Percentiles rank a stretch among this genome's conserved stretches.
Conservation (phyloP, 1,140 invertebrate species). For the Bombus picipes region DNA sequence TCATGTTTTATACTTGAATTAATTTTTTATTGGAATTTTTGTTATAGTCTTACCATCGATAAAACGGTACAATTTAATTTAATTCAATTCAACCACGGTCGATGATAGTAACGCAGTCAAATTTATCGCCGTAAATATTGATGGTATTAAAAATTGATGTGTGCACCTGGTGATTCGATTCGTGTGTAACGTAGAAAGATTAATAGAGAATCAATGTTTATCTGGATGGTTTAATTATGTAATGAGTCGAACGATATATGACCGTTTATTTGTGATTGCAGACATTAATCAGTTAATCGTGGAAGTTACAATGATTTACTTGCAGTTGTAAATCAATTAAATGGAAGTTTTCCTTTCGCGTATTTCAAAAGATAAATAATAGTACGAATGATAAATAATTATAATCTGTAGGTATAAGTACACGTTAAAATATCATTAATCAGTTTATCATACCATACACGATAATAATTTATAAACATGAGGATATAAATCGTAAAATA, state of each 20-base stretch:
- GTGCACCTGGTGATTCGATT: background rate
- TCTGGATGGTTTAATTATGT: background rate
- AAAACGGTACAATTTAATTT: background rate
- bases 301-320: background rate
- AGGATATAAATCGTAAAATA: too few relatives aligned
- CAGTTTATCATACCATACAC: too few relatives aligned
- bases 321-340: background rate
- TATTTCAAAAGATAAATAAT: too few relatives aligned
- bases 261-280: background rate
- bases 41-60: background rate
- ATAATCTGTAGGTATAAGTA: background rate
- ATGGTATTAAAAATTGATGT: background rate
- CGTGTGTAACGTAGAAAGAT: background rate
- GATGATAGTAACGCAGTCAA: background rate
- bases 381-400: background rate
- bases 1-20: background rate
- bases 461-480: too few relatives aligned
- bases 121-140: background rate
- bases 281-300: background rate
- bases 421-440: background rate
- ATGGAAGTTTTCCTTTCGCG: background rate
- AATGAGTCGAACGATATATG: background rate
- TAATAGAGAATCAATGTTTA: background rate
- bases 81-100: background rate
- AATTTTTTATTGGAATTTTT: background rate